phyloP scores from a whole-genome alignment of 2,888 invertebrate genomes.

The Dascillus cervinus region DNA sequence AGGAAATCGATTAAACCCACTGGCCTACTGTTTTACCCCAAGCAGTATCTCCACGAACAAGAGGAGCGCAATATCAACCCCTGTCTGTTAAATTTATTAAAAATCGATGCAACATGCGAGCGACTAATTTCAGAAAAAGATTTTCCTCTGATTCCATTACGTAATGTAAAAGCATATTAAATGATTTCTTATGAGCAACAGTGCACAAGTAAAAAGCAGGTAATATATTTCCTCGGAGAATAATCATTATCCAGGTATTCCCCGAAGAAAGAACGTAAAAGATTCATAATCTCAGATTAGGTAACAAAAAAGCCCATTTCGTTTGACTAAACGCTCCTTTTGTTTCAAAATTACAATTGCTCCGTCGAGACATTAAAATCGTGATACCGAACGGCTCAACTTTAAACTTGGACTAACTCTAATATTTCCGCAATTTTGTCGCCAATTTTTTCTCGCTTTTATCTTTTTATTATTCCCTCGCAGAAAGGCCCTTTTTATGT shows the following conservation, averaged over 20 bases:
- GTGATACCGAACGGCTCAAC: conserved; percentile 14
- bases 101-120: conserved; percentile 14
- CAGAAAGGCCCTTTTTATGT: no score
- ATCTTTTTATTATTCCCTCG: conserved; percentile 17
- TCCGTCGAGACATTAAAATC: conserved; percentile 34
- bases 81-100: conserved; percentile 11
- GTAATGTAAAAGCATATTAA: conserved; percentile 14
- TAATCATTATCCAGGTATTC: conserved; percentile 37
- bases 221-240: conserved; percentile 28
- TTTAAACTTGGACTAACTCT: conserved; percentile 8
- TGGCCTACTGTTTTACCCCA: conserved; percentile 13
- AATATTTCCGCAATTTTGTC: conserved; percentile 8
- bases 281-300: conserved; percentile 42
- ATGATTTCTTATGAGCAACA: conserved; percentile 9
- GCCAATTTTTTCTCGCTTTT: conserved; percentile 11
- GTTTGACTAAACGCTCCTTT: conserved; percentile 39
- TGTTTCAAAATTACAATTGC: conserved; percentile 40
- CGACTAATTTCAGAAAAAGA: conserved; percentile 12
- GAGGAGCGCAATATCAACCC: conserved; percentile 8
- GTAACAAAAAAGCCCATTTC: conserved; percentile 39
- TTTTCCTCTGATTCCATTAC: conserved; percentile 17
- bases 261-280: conserved; percentile 35
- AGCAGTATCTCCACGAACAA: conserved; percentile 7
- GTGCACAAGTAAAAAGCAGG: conserved; percentile 27
- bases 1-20: conserved; percentile 15